These are phyloP conservation scores for Alviniconcha marisindica DNA, from an alignment of 1,140 invertebrate genomes.

Conservation along the genomic window DNA sequence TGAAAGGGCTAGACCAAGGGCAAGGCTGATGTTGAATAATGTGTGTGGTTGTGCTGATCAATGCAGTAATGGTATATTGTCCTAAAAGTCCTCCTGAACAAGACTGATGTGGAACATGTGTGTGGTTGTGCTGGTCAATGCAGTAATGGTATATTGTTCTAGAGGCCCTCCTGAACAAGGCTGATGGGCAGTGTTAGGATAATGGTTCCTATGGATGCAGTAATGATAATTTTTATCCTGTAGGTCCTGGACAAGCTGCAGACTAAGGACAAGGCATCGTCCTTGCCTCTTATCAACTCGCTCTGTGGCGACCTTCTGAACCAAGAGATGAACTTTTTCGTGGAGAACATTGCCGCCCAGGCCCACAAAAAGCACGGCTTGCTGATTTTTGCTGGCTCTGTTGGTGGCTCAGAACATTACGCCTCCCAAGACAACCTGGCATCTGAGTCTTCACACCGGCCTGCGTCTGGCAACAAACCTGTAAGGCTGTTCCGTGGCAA, in stretches of 20 bases:
- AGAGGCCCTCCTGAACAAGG: no score
- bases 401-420: background rate
- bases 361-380: conserved; percentile 42
- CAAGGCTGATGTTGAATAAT: no score
- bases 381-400: conserved; percentile 39
- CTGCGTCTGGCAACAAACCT: background rate
- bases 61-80: no score
- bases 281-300: conserved; percentile 59
- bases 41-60: no score
- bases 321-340: conserved; percentile 58
- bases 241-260: conserved; percentile 48
- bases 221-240: background rate
- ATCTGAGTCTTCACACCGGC: background rate
- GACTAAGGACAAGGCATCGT: conserved; percentile 44
- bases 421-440: conserved; percentile 19
- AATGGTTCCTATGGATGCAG: no score
- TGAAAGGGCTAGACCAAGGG: no score
- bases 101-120: no score
- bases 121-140: no score
- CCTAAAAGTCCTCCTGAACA: no score
- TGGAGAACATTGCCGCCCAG: conserved; percentile 25
- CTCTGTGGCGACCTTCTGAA: conserved; percentile 54
- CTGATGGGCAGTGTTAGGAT: no score
- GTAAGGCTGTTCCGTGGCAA: conserved; percentile 56
- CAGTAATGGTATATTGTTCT: no score